These are phyloP conservation scores for Perca flavescens DNA, from an alignment of 2,113 vertebrate genomes.

Conservation along the genomic window DNA sequence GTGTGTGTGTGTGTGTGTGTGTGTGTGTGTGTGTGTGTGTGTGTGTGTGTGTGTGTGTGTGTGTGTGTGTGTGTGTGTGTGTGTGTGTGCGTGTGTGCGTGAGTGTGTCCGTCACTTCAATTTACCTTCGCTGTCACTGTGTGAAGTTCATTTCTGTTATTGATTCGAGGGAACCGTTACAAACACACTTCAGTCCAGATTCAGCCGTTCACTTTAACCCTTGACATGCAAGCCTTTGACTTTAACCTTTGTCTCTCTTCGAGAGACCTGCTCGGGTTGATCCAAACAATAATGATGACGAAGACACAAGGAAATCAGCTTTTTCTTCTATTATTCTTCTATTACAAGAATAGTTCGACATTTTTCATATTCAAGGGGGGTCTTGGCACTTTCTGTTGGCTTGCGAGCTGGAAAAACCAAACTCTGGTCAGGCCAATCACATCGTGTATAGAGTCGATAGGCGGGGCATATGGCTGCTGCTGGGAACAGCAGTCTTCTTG, in stretches of 20 bases:
- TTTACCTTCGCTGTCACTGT: conserved; percentile 46
- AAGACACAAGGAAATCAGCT: not conserved
- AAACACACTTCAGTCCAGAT: not conserved
- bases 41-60: too few species aligned
- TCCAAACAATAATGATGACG: not conserved
- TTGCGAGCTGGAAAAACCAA: too few species aligned
- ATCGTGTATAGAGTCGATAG: too few species aligned
- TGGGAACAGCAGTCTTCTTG: too few species aligned
- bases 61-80: too few species aligned
- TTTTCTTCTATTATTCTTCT: too few species aligned
- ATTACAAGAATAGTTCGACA: not conserved
- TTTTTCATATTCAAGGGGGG: not conserved
- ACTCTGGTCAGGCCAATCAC: too few species aligned
- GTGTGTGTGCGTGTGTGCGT: not conserved
- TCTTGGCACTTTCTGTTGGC: too few species aligned
- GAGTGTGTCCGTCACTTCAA: conserved; percentile 11
- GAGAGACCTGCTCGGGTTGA: not conserved
- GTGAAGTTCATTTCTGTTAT: conserved; percentile 39
- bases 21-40: too few species aligned
- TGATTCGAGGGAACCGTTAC: conserved; percentile 27
- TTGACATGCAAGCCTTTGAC: not conserved
- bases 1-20: not conserved
- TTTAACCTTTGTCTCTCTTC: conserved; percentile 6
- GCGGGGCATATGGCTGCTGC: too few species aligned
- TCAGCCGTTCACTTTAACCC: not conserved